These are phyloP conservation scores for Grus americana DNA, from an alignment of 2,113 vertebrate genomes.

Conservation along the genomic window DNA sequence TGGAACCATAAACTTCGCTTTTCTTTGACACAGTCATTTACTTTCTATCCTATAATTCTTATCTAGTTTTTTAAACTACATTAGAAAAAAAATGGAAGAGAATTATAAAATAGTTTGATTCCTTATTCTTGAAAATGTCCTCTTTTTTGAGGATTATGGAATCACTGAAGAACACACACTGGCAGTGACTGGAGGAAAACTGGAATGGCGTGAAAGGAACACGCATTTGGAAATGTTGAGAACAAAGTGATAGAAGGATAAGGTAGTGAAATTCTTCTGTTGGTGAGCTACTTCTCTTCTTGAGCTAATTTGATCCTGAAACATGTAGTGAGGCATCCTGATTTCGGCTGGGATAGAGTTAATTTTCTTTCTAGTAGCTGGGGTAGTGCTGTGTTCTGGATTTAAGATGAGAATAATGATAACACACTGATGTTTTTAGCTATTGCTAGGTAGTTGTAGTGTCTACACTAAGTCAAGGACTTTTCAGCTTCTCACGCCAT, in stretches of 20 bases:
- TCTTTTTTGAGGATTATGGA: neutral
- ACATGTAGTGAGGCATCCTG: neutral
- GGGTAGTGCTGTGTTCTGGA: no score
- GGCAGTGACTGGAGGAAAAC: neutral
- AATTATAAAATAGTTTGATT: neutral
- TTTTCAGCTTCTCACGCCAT: no score
- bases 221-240: fast-evolving
- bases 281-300: neutral
- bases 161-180: neutral
- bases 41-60: neutral
- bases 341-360: no score
- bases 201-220: neutral
- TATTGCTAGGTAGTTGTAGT: no score
- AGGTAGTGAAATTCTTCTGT: neutral
- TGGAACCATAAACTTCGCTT: neutral
- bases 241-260: neutral
- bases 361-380: no score
- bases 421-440: no score
- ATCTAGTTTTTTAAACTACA: neutral
- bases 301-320: neutral
- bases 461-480: no score
- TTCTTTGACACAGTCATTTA: neutral
- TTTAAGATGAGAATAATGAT: no score
- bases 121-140: neutral
- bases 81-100: neutral